Evolutionary conservation across 2,113 vertebrate species (phyloP).

Genomic region (Myotis yumanensis): DNA sequence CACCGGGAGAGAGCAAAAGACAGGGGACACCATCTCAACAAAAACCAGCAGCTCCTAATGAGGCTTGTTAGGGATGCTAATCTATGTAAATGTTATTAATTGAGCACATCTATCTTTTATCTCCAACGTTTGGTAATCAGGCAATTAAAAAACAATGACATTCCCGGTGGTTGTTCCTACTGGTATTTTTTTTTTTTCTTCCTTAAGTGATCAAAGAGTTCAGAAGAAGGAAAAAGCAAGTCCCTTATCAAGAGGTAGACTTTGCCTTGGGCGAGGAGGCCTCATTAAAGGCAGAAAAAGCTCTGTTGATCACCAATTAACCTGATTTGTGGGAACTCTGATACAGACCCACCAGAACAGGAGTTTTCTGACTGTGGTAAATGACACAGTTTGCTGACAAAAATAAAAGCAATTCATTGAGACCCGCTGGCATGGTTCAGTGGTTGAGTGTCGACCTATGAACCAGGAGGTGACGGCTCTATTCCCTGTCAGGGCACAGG

Average conservation of each 20-base stretch:
- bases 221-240: constrained; percentile 90
- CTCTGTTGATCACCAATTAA: constrained; percentile 99
- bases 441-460: too few species aligned
- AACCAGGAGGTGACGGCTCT: too few species aligned
- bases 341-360: constrained; percentile 91
- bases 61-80: constrained; percentile 99
- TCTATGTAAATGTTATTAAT: constrained; percentile 99
- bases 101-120: constrained; percentile 99
- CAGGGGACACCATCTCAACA: constrained; percentile 91
- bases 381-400: constrained; percentile 90
- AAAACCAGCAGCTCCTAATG: constrained; percentile 95
- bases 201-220: constrained; percentile 93
- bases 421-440: neutral
- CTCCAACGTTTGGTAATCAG: constrained; percentile 95
- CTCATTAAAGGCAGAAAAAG: constrained; percentile 96
- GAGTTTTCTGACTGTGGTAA: constrained; percentile 87
- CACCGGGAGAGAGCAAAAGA: constrained; percentile 87
- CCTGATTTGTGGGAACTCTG: constrained; percentile 96
- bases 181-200: constrained; percentile 72
- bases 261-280: constrained; percentile 92
- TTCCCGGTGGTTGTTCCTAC: constrained; percentile 89
- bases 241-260: constrained; percentile 90
- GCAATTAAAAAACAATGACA: constrained; percentile 99
- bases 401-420: constrained; percentile 88
- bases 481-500: too few species aligned